Base-by-base conservation (phyloP, 1,140 invertebrate species). In the Pseudobourletiella spinata region DNA sequence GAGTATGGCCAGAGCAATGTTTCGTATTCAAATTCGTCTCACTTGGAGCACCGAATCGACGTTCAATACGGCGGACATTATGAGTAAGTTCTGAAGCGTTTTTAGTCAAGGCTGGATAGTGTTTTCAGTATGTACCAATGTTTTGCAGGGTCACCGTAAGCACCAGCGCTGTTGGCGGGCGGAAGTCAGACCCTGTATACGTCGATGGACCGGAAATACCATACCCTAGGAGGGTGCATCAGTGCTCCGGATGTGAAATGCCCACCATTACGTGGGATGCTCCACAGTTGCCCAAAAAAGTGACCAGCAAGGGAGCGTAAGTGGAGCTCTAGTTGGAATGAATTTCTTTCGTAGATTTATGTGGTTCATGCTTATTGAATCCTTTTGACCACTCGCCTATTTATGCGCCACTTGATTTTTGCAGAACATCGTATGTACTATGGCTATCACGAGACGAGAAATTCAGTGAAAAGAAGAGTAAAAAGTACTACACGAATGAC, bases 191-290 rank as follows among this genome's bases (percentile, higher is more conserved):
- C 24, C 73, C 76, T 28, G 74, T 80, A 1, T 65, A 74, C 1
- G 83, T 81, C 59, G 58, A 70, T 32, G 83, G 82, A 0, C 83
- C 82, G 2, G 70, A 74, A 6, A 78, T 88, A 43, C 74, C 79
- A 18, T 73, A 82, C n/a, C 87, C 87, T 1, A 78, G 80, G 71
- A 83, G 83, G 70, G 68, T 90, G 0, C 75, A 77, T 43, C 79
- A 83, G 3, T 73, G 79, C 51, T 73, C 76, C 1, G 74, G 80
- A 68, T 68, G 73, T 66, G 78, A 82, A 75, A 79, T 29, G 3
- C 43, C 29, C 16, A 68, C 63, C 28, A 60, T 63, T 15, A 59
- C 14, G 25, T 65, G 60, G 63, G 22, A 28, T 20, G 20, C 15
- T 4, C 63, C 60, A 16, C 2, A 18, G 14, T 25, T 64, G 25